Evolutionary conservation across 2,797 vertebrate species (phyloP).

Genomic region (Chlorospingus semifuscus): DNA sequence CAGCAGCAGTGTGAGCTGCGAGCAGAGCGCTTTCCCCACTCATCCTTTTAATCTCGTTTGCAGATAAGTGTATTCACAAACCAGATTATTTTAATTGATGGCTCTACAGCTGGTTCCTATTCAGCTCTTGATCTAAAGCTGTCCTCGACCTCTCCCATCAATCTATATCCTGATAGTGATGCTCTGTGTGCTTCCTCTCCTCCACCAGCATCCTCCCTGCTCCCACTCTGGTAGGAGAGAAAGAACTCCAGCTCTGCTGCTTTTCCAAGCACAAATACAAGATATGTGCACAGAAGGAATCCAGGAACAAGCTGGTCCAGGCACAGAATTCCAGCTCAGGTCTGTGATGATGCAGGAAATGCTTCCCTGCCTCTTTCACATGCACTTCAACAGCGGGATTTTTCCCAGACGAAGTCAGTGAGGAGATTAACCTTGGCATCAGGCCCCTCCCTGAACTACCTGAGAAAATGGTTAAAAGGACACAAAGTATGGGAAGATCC

Average conservation of each 20-base stretch:
- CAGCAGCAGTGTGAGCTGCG: fast-evolving
- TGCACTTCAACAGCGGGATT: fast-evolving
- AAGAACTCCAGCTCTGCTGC: background rate
- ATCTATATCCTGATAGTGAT: background rate
- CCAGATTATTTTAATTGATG: constrained; percentile 33
- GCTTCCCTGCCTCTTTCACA: background rate
- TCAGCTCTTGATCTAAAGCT: background rate
- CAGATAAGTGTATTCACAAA: constrained; percentile 2
- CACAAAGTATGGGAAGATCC: background rate
- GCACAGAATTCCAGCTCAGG: background rate
- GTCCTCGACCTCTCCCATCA: background rate
- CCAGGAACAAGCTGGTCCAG: background rate
- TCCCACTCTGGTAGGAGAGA: background rate
- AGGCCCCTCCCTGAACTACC: fast-evolving
- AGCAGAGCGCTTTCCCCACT: background rate
- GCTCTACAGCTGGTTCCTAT: background rate
- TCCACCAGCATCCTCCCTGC: background rate
- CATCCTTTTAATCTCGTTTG: constrained; percentile 16
- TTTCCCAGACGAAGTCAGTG: background rate
- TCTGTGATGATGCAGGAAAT: fast-evolving
- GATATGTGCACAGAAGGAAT: background rate
- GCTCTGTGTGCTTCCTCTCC: background rate
- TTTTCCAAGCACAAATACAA: background rate
- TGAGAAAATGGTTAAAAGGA: background rate
- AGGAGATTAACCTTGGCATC: background rate